Percentiles rank a stretch among this genome's conserved stretches.
Conservation (phyloP, 1,140 invertebrate species). For the Melanaphis sacchari region DNA sequence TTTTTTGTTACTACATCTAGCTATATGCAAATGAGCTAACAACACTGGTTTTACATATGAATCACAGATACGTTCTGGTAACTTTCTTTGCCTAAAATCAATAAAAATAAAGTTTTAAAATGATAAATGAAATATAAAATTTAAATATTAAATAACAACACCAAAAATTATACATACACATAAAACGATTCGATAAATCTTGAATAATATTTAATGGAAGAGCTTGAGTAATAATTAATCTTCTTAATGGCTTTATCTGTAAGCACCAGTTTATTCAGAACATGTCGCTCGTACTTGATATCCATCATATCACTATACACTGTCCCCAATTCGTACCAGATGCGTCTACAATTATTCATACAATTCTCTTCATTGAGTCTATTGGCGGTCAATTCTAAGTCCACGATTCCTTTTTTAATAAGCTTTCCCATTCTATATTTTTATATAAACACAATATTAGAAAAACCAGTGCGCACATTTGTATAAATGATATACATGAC, state of each 20-base stretch:
- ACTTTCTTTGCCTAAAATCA: background rate
- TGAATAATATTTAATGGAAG: background rate
- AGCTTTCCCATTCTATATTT: background rate
- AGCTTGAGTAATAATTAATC: background rate
- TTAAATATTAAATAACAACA: background rate
- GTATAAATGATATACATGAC: background rate
- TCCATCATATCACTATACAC: background rate
- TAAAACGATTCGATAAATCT: background rate
- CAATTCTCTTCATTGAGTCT: background rate
- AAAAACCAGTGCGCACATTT: background rate
- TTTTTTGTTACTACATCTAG: background rate
- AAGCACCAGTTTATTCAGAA: background rate
- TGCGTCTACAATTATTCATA: background rate
- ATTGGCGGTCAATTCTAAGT: background rate
- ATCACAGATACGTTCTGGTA: background rate
- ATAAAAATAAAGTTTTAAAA: background rate
- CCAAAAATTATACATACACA: background rate
- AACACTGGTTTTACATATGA: background rate
- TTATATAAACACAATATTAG: background rate
- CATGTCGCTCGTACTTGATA: background rate
- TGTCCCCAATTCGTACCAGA: background rate
- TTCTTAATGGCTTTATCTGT: background rate
- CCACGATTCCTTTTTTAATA: background rate
- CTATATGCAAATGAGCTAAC: background rate
- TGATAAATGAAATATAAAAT: background rate